Conservation (phyloP, 2,797 vertebrate species). For the Manis crassicaudata region DNA sequence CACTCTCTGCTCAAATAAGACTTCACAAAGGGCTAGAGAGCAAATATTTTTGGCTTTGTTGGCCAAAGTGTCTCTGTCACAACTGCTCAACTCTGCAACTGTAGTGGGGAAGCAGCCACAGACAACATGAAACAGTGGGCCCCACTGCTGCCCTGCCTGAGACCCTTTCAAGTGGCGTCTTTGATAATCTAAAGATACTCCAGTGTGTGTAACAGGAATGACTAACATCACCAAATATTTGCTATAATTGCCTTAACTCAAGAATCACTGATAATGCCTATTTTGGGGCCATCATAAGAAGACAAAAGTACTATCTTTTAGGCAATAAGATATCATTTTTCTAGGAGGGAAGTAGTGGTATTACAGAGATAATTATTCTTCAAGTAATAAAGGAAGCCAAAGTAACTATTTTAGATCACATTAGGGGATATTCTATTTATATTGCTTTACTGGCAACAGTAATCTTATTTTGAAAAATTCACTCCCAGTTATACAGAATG, state of each 20-base stretch:
- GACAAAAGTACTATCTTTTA: slow-evolving; percentile 34
- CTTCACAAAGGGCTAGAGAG: background rate
- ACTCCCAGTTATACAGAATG: background rate
- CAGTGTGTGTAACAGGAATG: background rate
- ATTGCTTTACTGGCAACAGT: slow-evolving; percentile 4
- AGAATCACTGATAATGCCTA: slow-evolving; percentile 1
- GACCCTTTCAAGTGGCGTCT: background rate
- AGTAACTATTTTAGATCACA: slow-evolving; percentile 24
- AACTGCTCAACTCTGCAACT: background rate
- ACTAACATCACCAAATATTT: background rate
- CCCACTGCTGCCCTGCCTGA: background rate
- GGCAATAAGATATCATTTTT: background rate
- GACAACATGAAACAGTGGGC: background rate
- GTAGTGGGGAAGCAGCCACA: background rate
- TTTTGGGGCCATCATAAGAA: background rate
- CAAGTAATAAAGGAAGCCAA: slow-evolving; percentile 35
- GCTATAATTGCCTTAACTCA: slow-evolving; percentile 34
- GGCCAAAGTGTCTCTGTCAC: background rate
- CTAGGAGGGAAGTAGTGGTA: background rate
- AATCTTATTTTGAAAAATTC: background rate
- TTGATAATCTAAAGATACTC: background rate
- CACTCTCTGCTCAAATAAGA: background rate
- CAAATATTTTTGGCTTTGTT: background rate
- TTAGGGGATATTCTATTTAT: slow-evolving; percentile 16
- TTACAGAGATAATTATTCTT: slow-evolving; percentile 29